Evolutionary conservation across 92 coral and sea anemone genomes (phyloP).

Genomic region (Zoanthus sociatus): DNA sequence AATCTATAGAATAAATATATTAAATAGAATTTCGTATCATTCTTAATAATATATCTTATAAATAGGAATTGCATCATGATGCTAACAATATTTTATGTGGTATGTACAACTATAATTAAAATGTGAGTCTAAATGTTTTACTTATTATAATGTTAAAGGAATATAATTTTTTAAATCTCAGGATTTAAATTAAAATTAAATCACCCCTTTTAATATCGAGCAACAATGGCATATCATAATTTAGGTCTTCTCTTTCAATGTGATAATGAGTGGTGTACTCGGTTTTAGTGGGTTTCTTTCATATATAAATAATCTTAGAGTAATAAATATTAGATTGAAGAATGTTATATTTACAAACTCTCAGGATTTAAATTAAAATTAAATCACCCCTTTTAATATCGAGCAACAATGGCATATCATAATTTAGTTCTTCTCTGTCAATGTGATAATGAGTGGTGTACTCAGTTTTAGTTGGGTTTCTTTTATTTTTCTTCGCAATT

Average conservation of each 20-base stretch:
- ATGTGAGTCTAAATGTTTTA: constrained; percentile 2
- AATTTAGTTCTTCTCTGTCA: neutral
- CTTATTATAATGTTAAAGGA: constrained; percentile 1
- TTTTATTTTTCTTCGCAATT: neutral
- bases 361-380: constrained; percentile 19
- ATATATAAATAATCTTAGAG: constrained; percentile 9
- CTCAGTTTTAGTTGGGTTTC: neutral
- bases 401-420: constrained; percentile 13
- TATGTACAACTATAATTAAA: neutral
- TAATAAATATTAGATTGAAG: constrained; percentile 8
- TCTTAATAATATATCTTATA: neutral
- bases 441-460: neutral
- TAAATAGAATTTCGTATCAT: neutral
- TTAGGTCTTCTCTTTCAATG: neutral
- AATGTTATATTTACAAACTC: constrained; percentile 7
- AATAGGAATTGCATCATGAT: constrained; percentile 6
- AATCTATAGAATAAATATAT: constrained; percentile 6
- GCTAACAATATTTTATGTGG: constrained; percentile 9
- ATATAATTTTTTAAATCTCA: constrained; percentile 7
- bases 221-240: constrained; percentile 17
- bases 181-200: constrained; percentile 16
- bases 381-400: constrained; percentile 19
- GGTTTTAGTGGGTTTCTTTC: neutral
- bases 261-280: neutral
- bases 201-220: constrained; percentile 18